phyloP scores from a whole-genome alignment of 2,797 vertebrate genomes.

The Philypnodon macrostomus region DNA sequence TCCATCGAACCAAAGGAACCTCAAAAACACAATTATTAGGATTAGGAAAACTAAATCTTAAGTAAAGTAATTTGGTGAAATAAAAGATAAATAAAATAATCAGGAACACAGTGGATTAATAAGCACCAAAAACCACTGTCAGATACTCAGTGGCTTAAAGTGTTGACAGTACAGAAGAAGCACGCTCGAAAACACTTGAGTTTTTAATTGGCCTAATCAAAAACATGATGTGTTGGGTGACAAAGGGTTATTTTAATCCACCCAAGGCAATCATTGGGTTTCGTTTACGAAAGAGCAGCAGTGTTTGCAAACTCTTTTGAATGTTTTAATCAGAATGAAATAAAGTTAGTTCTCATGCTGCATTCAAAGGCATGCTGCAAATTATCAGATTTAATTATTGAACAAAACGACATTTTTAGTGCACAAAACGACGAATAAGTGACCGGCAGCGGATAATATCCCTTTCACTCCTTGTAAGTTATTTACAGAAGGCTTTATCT shows the following conservation, averaged over 20 bases:
- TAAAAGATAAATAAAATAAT: not conserved
- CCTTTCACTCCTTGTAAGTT: slow-evolving; percentile 43
- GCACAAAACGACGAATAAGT: slow-evolving; percentile 65
- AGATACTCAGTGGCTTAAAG: slow-evolving; percentile 9
- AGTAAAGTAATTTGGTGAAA: not conserved
- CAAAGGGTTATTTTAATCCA: slow-evolving; percentile 65
- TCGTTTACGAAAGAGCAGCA: slow-evolving; percentile 57
- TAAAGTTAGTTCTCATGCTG: slow-evolving; percentile 17
- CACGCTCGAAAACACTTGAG: slow-evolving; percentile 51
- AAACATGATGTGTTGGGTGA: slow-evolving; percentile 62
- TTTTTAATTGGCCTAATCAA: slow-evolving; percentile 75
- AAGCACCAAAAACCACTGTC: not conserved
- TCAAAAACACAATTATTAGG: not conserved
- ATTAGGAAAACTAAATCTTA: not conserved
- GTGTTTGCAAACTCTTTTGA: slow-evolving; percentile 60
- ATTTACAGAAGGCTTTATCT: slow-evolving; percentile 47
- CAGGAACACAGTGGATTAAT: not conserved
- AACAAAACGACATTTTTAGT: slow-evolving; percentile 58
- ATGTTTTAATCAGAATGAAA: slow-evolving; percentile 52
- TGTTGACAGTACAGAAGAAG: slow-evolving; percentile 22
- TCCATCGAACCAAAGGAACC: not conserved
- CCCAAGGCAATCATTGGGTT: slow-evolving; percentile 58
- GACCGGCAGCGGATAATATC: slow-evolving; percentile 49
- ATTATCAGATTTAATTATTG: slow-evolving; percentile 49
- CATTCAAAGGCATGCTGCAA: slow-evolving; percentile 32